Percentiles rank a stretch among this genome's conserved stretches.
Evolutionary conservation across 1,140 invertebrate genomes (phyloP).

Genomic region (Caerostris extrusa): DNA sequence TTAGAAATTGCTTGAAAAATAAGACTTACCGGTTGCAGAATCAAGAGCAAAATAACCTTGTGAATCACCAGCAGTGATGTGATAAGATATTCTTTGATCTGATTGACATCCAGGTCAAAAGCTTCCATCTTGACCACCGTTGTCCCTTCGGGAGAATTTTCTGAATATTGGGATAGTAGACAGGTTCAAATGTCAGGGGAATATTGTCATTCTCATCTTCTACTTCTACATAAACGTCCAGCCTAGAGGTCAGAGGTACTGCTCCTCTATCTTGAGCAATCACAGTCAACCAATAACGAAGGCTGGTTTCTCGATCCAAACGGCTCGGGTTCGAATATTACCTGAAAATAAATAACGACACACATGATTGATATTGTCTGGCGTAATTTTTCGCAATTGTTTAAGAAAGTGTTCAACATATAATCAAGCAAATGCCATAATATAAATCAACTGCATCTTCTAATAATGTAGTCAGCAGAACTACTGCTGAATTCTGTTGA

Average conservation of each 20-base stretch:
- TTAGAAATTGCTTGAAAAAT: too few relatives aligned
- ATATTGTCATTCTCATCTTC: slow-evolving; percentile 96
- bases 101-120: slow-evolving; percentile 84
- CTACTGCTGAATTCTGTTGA: too few relatives aligned
- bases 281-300: slow-evolving; percentile 96
- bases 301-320: slow-evolving; percentile 93
- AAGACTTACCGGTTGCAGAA: slow-evolving; percentile 56
- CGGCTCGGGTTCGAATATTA: slow-evolving; percentile 90
- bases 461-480: too few relatives aligned
- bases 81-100: slow-evolving; percentile 86
- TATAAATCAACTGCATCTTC: too few relatives aligned
- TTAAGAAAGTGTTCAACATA: too few relatives aligned
- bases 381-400: background rate
- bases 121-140: slow-evolving; percentile 90
- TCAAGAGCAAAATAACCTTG: slow-evolving; percentile 88
- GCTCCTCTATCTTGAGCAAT: slow-evolving; percentile 94
- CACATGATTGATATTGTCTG: background rate
- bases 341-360: slow-evolving; percentile 82
- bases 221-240: slow-evolving; percentile 93
- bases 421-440: too few relatives aligned
- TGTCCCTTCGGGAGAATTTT: slow-evolving; percentile 90
- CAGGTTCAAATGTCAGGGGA: slow-evolving; percentile 91
- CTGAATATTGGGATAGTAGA: slow-evolving; percentile 91
- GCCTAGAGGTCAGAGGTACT: slow-evolving; percentile 90
- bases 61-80: slow-evolving; percentile 94